A percentile compares a stretch with the other conserved stretches of the same genome.
Evolutionary conservation across 2,113 vertebrate genomes (phyloP).

Genomic region (Craseonycteris thonglongyai): DNA sequence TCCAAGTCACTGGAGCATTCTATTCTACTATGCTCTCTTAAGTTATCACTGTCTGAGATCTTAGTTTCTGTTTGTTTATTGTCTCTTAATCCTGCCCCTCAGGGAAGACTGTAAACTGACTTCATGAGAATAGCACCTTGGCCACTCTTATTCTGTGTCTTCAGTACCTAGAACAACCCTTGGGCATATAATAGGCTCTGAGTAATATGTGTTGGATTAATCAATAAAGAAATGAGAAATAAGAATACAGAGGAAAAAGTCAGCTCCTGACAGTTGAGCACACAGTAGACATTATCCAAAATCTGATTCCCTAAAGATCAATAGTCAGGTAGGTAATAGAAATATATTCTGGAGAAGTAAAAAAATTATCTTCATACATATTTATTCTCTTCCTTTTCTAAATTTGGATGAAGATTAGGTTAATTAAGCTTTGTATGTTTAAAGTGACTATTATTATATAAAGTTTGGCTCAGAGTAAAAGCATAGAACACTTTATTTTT

Average conservation of each 20-base stretch:
- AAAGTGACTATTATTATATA: not conserved
- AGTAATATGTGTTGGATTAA: not conserved
- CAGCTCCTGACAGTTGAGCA: not conserved
- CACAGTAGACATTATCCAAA: not conserved
- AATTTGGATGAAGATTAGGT: not conserved
- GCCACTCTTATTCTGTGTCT: not conserved
- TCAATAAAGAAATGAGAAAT: not conserved
- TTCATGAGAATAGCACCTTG: not conserved
- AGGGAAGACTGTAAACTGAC: not conserved
- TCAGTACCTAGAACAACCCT: not conserved
- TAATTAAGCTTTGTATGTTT: conserved; percentile 10
- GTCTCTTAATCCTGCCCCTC: not conserved
- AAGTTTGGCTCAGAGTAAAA: conserved; percentile 34
- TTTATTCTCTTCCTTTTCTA: conserved; percentile 9
- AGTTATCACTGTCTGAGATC: not conserved
- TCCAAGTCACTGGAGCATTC: not conserved
- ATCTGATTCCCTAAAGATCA: not conserved
- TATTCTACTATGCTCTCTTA: not conserved
- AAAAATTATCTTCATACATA: not conserved
- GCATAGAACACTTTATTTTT: conserved; percentile 35
- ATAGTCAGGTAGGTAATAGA: not conserved
- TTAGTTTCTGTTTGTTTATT: not conserved
- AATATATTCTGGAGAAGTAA: not conserved
- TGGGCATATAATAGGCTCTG: not conserved
- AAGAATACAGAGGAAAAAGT: not conserved